phyloP scores from a whole-genome alignment of 2,888 invertebrate species.

The Diarsia rubi region DNA sequence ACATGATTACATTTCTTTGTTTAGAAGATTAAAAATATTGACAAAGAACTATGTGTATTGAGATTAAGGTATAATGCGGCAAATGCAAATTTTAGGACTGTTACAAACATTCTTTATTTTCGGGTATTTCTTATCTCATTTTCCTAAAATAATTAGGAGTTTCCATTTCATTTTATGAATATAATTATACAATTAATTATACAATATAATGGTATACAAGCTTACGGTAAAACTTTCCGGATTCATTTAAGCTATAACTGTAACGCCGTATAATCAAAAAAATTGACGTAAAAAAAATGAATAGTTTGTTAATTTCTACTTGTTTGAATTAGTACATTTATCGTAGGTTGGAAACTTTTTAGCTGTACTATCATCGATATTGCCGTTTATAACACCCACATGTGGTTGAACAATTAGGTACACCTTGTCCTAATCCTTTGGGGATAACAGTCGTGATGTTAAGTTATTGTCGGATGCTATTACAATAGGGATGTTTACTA shows the following conservation, averaged over 20 bases:
- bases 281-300: background rate
- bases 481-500: too few species aligned
- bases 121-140: background rate
- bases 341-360: background rate
- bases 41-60: background rate
- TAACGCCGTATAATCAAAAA: background rate
- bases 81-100: slow-evolving; percentile 14
- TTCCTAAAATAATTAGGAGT: background rate
- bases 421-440: background rate
- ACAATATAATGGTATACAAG: too few species aligned
- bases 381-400: background rate
- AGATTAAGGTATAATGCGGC: background rate
- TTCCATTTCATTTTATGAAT: background rate
- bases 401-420: background rate
- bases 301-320: too few species aligned
- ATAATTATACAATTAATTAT: too few species aligned
- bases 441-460: background rate
- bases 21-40: background rate
- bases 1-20: too few species aligned
- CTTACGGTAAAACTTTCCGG: too few species aligned
- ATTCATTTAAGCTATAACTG: too few species aligned
- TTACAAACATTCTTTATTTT: background rate
- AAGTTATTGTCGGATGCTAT: too few species aligned
- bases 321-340: too few species aligned
- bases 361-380: background rate